phyloP scores from a whole-genome alignment of 2,113 vertebrate genomes.

The Lasiurus borealis region DNA sequence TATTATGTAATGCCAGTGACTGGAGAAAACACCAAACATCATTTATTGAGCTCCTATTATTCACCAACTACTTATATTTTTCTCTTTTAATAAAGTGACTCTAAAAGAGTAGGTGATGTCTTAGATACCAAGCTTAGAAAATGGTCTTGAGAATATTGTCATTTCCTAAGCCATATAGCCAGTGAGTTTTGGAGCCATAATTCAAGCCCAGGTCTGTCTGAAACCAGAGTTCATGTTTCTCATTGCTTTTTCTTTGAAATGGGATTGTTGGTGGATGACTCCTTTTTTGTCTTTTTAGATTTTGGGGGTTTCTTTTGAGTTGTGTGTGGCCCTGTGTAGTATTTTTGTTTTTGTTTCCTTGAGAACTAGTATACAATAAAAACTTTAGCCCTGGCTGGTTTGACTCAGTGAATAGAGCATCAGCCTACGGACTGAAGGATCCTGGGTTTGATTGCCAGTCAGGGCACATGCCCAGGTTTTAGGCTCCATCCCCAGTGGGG shows the following conservation, averaged over 20 bases:
- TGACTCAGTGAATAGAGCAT: too few species aligned
- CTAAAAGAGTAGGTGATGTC: neutral
- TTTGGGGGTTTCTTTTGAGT: neutral
- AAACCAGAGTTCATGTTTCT: constrained; percentile 4
- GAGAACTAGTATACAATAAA: neutral
- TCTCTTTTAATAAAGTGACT: neutral
- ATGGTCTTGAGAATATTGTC: neutral
- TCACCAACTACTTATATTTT: neutral
- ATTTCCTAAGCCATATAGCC: constrained; percentile 21
- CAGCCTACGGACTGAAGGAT: too few species aligned
- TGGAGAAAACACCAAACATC: neutral
- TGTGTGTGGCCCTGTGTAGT: neutral
- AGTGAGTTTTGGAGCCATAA: neutral
- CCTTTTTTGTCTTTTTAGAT: neutral
- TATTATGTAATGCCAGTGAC: neutral
- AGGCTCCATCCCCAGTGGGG: too few species aligned
- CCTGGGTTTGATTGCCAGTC: too few species aligned
- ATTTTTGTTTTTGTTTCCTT: constrained; percentile 11
- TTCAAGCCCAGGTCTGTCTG: neutral
- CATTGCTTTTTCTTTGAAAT: neutral
- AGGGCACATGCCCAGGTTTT: too few species aligned
- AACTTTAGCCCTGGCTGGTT: too few species aligned
- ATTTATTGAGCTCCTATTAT: constrained; percentile 6
- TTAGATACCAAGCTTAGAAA: neutral
- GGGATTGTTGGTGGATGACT: neutral